Evolutionary conservation across 2,797 vertebrate genomes (phyloP), one percentile per base, ranked within the genome.

Genomic region (Chrysolophus pictus): DNA sequence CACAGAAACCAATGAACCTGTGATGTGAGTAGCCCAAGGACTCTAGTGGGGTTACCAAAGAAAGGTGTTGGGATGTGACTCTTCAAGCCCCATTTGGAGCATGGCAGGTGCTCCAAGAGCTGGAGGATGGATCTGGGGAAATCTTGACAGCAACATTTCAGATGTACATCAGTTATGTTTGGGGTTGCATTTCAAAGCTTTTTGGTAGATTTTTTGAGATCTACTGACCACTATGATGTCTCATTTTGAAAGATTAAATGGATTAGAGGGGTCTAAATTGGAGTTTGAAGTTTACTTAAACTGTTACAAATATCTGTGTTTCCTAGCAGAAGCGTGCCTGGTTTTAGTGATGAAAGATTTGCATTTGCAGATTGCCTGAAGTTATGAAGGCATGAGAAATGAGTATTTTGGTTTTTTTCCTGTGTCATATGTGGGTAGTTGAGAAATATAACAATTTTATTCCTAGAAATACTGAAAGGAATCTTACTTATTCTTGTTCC

Each of bases 261-360:
- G 14, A 31, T 31, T 73, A 17, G 18, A 76, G 39, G 9, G 13
- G 44, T 2, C 4, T 76, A 76, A 76, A 60, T 47, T 60, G 16
- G 41, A 79, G 41, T 35, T 46, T 72, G 53, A 65, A 80, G 64
- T 14, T 58, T 71, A 51, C 12, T 53, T 89, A 15, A 59, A 10
- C 42, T 39, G 3, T 73, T 85, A 49, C 58, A 80, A 89, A 33
- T 60, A 51, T 24, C 37, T 53, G 7, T 39, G 19, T 37, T 78
- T 88, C 39, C 18, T 84, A 76, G 22, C 10, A 73, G 75, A 72
- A n/a, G 33, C 39, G 3, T 41, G 13, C 24, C 9, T 78, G 7
- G 21, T 76, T 94, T 84, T 62, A 87, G 35, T 84, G 24, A 46
- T 75, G 14, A 44, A 79, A 56, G 23, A 29, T 63, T 69, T 79